Base-by-base conservation (phyloP, 2,797 vertebrate genomes). In the Megalops cyprinoides region DNA sequence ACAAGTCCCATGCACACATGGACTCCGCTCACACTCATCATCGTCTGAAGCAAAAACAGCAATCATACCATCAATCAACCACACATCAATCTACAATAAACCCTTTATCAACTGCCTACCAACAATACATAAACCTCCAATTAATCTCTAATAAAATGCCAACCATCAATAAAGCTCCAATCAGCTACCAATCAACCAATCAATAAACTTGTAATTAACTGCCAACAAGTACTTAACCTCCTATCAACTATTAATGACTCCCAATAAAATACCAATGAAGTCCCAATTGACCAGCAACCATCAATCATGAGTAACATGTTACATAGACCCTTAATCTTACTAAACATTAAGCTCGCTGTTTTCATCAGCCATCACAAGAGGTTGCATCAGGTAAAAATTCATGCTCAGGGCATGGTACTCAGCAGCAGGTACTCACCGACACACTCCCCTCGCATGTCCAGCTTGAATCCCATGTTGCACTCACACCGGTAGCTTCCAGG, bases 381-480 rank as follows among this genome's bases (percentile, higher is more conserved):
- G n/a, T n/a, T n/a, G n/a, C n/a, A n/a, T n/a, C n/a, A n/a, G n/a
- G n/a, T n/a, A n/a, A n/a, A n/a, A n/a, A n/a, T n/a, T n/a, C n/a
- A n/a, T n/a, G n/a, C n/a, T n/a, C n/a, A n/a, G n/a, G n/a, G n/a
- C n/a, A n/a, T n/a, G n/a, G n/a, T n/a, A n/a, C n/a, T n/a, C n/a
- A n/a, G n/a, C n/a, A n/a, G n/a, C n/a, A n/a, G n/a, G n/a, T n/a
- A n/a, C 46, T 48, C 46, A 99, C 98, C 98, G 1, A 97, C 94
- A 87, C 98, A 99, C 81, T 97, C 96, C n/a, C 94, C 95, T n/a
- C 96, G 93, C 23, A 82, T 83, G 74, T 98, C 95, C 91, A 97
- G 84, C 65, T 86, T 95, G 90, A 95, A 99, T 73, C 98, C 98
- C 93, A 97, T 97, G 93, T 99, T 99, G 90, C 98, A 99, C 87